Base-by-base conservation (phyloP, 2,888 invertebrate genomes). In the Catocala nupta region DNA sequence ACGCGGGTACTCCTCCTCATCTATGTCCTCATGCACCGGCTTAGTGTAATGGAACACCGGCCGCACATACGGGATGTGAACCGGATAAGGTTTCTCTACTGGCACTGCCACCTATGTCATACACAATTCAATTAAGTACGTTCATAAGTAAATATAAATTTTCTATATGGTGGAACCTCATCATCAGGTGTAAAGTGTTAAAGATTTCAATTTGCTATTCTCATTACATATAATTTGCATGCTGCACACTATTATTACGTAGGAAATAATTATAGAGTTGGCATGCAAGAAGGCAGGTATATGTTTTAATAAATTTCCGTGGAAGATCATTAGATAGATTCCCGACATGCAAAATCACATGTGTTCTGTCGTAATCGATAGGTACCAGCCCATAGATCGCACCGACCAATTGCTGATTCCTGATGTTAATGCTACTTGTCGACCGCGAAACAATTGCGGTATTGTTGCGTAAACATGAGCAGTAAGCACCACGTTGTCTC, bases 81-180 rank as follows among this genome's bases (percentile, higher is more conserved):
- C 96, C 34, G 97, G 97, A 81, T 96, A 96, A 5, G 97, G 97
- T 82, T 96, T 96, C 57, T 96, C 95, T 51, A 97, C 95, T 74
- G 96, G 96, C 5, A 97, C 96, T 82, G 95, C 95, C 63, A 97
- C 96, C 94, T 94, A 79, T 11, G 69, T 63, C 13, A 71, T 49
- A 68, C 25, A 39, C n/a, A n/a, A 33, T 7, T 33, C 16, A 49
- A 34, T 34, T 50, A 25, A 25, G 25, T 25, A 25, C 25, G 25
- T 25, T 12, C n/a, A 13, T 10, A n/a, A 33, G 25, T 49, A 6
- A 34, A 10, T 39, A 36, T 36, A 44, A 34, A 60, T 16, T 5
- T 48, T 36, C 6, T 11, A 39, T 5, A 9, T 34, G 12, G 13
- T 48, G n/a, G n/a, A 34, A 53, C 43, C 47, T 53, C 12, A 59